phyloP scores from a whole-genome alignment of 2,113 vertebrate genomes.

The Strix aluco region DNA sequence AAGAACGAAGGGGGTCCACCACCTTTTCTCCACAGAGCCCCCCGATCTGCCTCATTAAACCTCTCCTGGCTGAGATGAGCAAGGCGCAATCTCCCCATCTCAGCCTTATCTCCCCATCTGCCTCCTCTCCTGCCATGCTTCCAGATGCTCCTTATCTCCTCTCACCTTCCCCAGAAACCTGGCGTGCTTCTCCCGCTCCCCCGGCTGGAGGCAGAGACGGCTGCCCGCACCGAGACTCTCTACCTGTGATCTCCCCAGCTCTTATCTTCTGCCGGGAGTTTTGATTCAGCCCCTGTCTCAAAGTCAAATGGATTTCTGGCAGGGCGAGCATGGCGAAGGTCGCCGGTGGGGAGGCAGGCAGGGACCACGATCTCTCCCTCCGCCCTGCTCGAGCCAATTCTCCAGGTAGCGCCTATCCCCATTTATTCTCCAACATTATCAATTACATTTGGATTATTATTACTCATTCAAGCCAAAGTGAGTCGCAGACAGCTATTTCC shows the following conservation, averaged over 20 bases:
- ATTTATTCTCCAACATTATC: slow-evolving; percentile 40
- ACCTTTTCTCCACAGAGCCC: neutral
- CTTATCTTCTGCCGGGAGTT: neutral
- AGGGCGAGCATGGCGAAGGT: neutral
- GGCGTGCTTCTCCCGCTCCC: neutral
- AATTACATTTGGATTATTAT: slow-evolving; percentile 64
- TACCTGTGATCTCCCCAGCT: neutral
- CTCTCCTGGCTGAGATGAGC: neutral
- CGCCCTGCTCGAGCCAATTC: neutral
- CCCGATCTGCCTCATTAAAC: neutral
- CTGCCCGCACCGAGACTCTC: neutral
- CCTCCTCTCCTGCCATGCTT: neutral
- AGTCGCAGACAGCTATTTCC: slow-evolving; percentile 54
- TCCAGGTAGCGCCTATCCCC: neutral
- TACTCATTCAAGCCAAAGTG: slow-evolving; percentile 29
- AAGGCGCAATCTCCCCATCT: neutral
- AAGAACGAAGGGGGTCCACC: neutral
- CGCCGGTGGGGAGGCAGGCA: neutral
- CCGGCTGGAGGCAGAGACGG: neutral
- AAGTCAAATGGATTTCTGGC: neutral
- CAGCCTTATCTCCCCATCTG: neutral
- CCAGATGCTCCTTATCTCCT: slow-evolving; percentile 36
- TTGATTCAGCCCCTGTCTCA: neutral
- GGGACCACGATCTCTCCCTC: neutral
- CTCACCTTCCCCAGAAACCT: neutral